Percentiles rank a stretch among this genome's conserved stretches.
Evolutionary conservation across 2,113 vertebrate species (phyloP).

Genomic region (Pangasianodon hypophthalmus): DNA sequence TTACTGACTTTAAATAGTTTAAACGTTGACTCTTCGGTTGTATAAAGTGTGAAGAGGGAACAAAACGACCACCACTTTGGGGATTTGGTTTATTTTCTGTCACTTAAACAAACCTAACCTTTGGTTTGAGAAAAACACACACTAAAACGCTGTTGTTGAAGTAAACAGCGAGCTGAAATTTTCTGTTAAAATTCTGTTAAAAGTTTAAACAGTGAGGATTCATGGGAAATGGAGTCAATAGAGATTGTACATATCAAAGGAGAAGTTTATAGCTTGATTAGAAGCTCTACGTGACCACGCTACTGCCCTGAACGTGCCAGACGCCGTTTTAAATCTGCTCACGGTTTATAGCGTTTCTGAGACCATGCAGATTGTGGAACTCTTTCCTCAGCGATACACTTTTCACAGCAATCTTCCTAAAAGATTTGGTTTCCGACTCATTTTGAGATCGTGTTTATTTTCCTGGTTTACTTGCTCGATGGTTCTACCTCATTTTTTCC

Average conservation of each 20-base stretch:
- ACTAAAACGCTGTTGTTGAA: no score
- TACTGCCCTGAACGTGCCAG: background rate
- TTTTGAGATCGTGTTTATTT: background rate
- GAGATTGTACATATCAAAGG: background rate
- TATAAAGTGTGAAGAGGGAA: background rate
- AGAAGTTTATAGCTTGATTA: background rate
- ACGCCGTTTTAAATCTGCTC: background rate
- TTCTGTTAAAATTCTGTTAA: background rate
- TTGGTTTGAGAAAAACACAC: background rate
- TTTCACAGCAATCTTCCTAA: background rate
- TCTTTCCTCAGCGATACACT: background rate
- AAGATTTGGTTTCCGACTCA: background rate
- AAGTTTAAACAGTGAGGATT: background rate
- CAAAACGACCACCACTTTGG: background rate
- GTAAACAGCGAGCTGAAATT: background rate
- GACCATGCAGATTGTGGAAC: background rate
- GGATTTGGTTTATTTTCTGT: background rate
- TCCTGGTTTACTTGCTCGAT: conserved; percentile 25
- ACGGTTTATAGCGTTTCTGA: background rate
- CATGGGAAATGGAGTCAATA: background rate
- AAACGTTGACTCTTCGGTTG: background rate
- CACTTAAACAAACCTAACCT: background rate
- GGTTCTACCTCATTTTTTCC: conserved; percentile 47
- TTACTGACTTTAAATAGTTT: background rate
- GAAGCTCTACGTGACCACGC: background rate